A percentile compares a stretch with the other conserved stretches of the same genome.
Evolutionary conservation across 2,888 invertebrate genomes (phyloP).

Genomic region (Cerceris ruficornis): DNA sequence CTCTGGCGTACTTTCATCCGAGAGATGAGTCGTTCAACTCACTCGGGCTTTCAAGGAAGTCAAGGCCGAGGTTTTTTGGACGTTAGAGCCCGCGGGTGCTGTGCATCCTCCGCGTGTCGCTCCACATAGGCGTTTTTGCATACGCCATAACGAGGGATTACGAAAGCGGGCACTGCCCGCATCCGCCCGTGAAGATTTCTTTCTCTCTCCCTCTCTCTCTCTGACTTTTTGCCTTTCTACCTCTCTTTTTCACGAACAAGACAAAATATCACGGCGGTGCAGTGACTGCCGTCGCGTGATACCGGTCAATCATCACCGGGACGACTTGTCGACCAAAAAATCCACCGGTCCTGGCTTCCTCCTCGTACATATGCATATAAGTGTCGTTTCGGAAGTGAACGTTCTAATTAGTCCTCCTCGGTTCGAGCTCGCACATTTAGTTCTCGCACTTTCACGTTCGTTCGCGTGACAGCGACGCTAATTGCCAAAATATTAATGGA

Average conservation of each 20-base stretch:
- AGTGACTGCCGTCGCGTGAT: constrained; percentile 73
- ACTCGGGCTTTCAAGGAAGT: background rate
- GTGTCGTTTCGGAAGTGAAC: constrained; percentile 69
- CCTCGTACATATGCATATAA: constrained; percentile 39
- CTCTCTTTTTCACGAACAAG: background rate
- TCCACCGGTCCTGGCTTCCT: constrained; percentile 31
- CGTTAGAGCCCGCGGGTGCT: background rate
- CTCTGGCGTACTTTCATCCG: background rate
- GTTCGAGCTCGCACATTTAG: constrained; percentile 12
- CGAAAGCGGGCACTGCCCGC: constrained; percentile 32
- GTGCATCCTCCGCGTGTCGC: constrained; percentile 4
- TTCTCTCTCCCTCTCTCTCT: background rate
- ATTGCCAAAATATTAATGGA: constrained; percentile 68
- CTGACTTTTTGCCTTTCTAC: background rate
- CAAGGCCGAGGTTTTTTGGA: constrained; percentile 1
- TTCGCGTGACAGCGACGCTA: constrained; percentile 66
- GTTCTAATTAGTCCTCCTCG: constrained; percentile 64
- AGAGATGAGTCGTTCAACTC: constrained; percentile 1
- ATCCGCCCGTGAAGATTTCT: constrained; percentile 22
- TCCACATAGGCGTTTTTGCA: constrained; percentile 43
- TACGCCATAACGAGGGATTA: constrained; percentile 63
- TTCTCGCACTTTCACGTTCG: constrained; percentile 30
- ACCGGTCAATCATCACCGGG: constrained; percentile 73
- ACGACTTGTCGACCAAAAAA: constrained; percentile 66
- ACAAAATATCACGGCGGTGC: constrained; percentile 11